Evolutionary conservation across 2,113 vertebrate species (phyloP).

Genomic region (Cyphomyrus discorhynchus): DNA sequence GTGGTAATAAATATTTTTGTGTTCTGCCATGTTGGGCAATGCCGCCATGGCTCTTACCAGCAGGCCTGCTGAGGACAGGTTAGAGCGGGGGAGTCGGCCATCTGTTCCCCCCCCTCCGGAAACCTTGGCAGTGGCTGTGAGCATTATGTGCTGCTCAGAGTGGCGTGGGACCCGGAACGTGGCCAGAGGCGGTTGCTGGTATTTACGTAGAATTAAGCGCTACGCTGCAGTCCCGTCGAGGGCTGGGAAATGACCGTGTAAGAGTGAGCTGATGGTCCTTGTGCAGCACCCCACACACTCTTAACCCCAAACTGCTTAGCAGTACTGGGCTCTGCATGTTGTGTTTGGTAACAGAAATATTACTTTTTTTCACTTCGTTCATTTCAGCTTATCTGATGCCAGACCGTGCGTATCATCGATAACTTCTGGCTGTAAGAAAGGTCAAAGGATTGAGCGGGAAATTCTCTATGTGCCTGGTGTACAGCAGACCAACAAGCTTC

Average conservation of each 20-base stretch:
- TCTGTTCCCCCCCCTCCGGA: background rate
- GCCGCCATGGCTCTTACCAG: background rate
- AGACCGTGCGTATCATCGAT: background rate
- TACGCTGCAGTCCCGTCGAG: background rate
- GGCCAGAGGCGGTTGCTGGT: background rate
- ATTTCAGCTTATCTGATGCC: background rate
- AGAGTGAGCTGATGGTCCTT: constrained; percentile 9
- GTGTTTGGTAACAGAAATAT: background rate
- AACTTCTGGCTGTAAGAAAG: background rate
- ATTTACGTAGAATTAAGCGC: background rate
- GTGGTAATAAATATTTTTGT: constrained; percentile 12
- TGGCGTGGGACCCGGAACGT: background rate
- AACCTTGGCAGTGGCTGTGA: background rate
- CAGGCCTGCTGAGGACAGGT: background rate
- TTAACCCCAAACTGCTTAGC: background rate
- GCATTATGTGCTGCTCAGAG: background rate
- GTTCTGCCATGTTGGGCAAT: background rate
- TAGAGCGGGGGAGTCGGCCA: background rate
- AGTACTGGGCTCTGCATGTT: background rate
- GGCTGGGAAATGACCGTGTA: constrained; percentile 14
- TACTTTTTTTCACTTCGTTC: background rate
- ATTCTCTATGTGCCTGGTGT: background rate
- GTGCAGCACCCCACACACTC: background rate
- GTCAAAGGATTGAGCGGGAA: background rate
- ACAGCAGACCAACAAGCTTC: background rate